Evolutionary conservation across 2,888 invertebrate genomes (phyloP).

Genomic region (Halictus quadricinctus): DNA sequence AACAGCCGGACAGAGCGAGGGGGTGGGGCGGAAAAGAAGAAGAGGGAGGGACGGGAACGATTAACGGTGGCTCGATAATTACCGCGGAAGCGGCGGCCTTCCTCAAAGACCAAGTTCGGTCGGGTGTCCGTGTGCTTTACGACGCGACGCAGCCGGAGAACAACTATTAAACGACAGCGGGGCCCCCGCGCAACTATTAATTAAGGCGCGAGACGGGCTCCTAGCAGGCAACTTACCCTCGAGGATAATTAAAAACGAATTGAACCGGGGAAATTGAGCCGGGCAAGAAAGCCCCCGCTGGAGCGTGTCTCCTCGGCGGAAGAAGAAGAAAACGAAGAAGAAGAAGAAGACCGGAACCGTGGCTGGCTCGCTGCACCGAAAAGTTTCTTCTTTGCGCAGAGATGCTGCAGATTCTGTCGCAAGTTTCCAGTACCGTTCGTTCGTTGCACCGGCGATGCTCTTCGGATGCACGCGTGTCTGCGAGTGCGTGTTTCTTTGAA

Average conservation of each 20-base stretch:
- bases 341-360: neutral
- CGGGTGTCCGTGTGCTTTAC: constrained; percentile 24
- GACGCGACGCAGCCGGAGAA: constrained; percentile 17
- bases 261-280: neutral
- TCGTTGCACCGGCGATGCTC: neutral
- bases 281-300: neutral
- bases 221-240: neutral
- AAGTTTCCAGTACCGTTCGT: neutral
- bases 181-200: constrained; percentile 26
- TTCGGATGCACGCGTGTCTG: neutral
- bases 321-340: neutral
- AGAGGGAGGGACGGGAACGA: neutral
- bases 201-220: constrained; percentile 17
- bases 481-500: neutral
- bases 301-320: neutral
- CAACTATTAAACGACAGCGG: constrained; percentile 35
- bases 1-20: neutral
- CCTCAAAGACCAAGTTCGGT: constrained; percentile 10
- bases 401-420: neutral
- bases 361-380: neutral
- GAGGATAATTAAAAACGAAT: constrained; percentile 34
- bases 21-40: neutral
- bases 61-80: constrained; percentile 31
- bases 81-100: constrained; percentile 11
- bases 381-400: neutral